Base-by-base conservation (phyloP, 2,797 vertebrate genomes). In the Sparidentex hasta region DNA sequence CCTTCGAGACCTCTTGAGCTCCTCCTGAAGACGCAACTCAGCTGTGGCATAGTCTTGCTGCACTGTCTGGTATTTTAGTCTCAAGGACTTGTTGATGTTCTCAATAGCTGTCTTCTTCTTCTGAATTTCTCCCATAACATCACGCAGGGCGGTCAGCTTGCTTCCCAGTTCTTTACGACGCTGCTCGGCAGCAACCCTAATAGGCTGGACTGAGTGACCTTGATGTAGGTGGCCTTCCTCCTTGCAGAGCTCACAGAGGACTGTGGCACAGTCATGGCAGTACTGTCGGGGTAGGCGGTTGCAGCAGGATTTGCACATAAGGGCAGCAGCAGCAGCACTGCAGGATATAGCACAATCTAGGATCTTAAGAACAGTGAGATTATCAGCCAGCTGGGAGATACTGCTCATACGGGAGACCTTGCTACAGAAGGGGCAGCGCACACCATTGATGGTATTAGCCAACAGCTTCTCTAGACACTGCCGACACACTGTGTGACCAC, bases 341-440 rank as follows among this genome's bases (percentile, higher is more conserved):
- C 96, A 96, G 14, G 98, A 96, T 41, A 95, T 95, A 0, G 96
- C 90, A 0, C 97, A 98, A 89, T 99, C 98, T 3, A 99, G 96
- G 90, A 99, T 98, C 95, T 99, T 99, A 74, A 99, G 93, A 81
- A 99, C 97, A 0, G 98, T 99, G 17, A 99, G 96, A 88, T 99
- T 99, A 93, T 99, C 98, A 0, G 97, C 95, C 89, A 99, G 94
- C 91, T 98, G 97, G 6, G 96, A 94, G 87, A 99, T 94, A 84
- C 94, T 97, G 65, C 96, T 97, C 93, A 98, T 97, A 16, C 97
- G 95, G 0, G 97, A 99, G 71, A 99, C 96, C 84, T 96, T 97
- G 94, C 97, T 99, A 90, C 98, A 99, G 65, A 99, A 99, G 9
- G 98, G 98, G 84, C 98, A 99, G 52, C 98, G 97, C 50, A 99